phyloP scores from a whole-genome alignment of 2,797 vertebrate species.

The Onychomys arenicola region DNA sequence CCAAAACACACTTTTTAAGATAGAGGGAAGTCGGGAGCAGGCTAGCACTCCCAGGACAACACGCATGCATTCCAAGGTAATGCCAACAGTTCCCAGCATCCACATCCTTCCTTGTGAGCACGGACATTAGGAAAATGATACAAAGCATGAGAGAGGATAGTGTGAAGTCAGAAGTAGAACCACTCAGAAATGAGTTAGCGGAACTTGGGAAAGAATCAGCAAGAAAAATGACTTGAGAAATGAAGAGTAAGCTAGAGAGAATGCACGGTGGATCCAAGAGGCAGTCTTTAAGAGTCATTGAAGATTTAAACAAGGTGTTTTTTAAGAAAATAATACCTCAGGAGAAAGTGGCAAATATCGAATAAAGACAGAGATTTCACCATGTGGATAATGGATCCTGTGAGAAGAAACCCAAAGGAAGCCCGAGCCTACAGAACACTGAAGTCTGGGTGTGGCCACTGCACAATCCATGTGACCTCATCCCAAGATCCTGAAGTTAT shows the following conservation, averaged over 20 bases:
- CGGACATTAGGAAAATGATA: not conserved
- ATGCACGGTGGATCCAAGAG: not conserved
- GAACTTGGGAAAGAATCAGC: not conserved
- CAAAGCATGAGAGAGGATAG: not conserved
- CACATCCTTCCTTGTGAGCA: not conserved
- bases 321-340: not conserved
- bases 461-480: conserved; percentile 6
- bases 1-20: not conserved
- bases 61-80: not conserved
- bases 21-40: not conserved
- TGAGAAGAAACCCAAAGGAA: not conserved
- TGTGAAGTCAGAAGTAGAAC: not conserved
- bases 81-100: not conserved
- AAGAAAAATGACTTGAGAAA: conserved; percentile 20
- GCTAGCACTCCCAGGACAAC: not conserved
- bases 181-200: not conserved
- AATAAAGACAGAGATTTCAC: not conserved
- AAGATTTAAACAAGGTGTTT: not conserved
- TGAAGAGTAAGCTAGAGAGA: not conserved
- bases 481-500: not conserved
- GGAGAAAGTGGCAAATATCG: not conserved
- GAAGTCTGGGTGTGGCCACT: not conserved
- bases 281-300: not conserved
- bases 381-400: not conserved
- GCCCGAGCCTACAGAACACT: not conserved